Evolutionary conservation across 2,113 vertebrate species (phyloP), one percentile per base, ranked within the genome.

Genomic region (Casuarius casuarius): DNA sequence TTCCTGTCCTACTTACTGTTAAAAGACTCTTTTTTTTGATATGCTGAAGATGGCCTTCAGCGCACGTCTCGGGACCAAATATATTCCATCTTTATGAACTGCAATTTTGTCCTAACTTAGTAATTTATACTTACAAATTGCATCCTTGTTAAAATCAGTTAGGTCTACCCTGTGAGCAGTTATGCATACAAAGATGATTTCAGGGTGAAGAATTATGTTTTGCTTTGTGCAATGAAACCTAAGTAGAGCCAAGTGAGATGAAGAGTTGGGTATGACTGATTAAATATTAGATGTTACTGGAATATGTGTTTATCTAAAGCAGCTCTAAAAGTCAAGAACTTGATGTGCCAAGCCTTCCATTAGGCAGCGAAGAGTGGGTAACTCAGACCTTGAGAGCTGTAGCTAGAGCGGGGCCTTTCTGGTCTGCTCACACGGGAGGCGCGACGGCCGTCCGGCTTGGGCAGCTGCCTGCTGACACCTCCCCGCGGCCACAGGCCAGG

Each of bases 401-500:
- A 46, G 15, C 44, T 46, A 6, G 13, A 46, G 44, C 14, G 15
- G 16, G 44, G 44, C 16, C 44, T 15, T 46, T 6, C 14, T 15
- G 44, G 16, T 15, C 44, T 15, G 44, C 44, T 46, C 44, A 15
- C 44, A 15, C 14, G 16, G 44, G 44, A 15, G 15, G 15, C 44
- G 14, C 44, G 44, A 15, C 6, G 44, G 44, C 44, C 6, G 15
- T 15, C 44, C 44, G 44, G 44, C 44, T 14, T 14, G 11, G 44
- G 44, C 44, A 44, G 44, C 51, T 51, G 35, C 6, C 1, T 19
- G 22, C 48, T 40, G 67, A 65, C 19, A 38, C 20, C 21, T 76
- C 31, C 21, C 42, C 11, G 4, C 31, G 0, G 1, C 48, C 5
- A 33, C 5, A 9, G 51, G 8, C 5, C 23, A n/a, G 23, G 16